These are phyloP conservation scores for Leptinotarsa juncta DNA, from an alignment of 2,888 invertebrate genomes.

Conservation along the genomic window DNA sequence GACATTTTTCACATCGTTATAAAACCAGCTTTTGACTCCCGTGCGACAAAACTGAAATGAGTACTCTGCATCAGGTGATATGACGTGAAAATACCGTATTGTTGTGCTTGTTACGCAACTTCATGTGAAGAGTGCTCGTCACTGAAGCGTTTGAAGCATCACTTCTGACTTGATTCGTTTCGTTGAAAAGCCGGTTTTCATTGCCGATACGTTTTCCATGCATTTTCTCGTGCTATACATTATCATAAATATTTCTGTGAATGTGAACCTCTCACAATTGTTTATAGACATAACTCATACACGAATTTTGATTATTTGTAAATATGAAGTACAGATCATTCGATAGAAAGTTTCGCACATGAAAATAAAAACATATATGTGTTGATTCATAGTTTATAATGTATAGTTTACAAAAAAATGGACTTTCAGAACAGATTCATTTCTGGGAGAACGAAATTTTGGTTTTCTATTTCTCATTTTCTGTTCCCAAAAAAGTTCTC, in stretches of 20 bases:
- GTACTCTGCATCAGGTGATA: constrained; percentile 31
- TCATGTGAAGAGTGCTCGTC: constrained; percentile 46
- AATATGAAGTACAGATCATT: too few relatives aligned
- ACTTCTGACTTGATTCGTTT: constrained; percentile 28
- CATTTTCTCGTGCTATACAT: not conserved
- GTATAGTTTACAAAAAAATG: too few relatives aligned
- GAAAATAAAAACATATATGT: too few relatives aligned
- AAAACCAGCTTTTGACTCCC: not conserved
- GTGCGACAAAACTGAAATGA: not conserved
- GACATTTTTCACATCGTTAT: not conserved
- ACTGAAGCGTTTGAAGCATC: constrained; percentile 48
- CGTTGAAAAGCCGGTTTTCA: not conserved
- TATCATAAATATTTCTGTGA: not conserved
- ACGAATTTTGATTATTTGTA: too few relatives aligned
- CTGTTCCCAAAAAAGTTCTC: too few relatives aligned
- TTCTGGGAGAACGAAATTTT: too few relatives aligned
- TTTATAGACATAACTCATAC: too few relatives aligned
- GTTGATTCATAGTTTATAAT: too few relatives aligned
- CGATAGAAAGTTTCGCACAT: too few relatives aligned
- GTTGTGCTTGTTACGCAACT: constrained; percentile 50
- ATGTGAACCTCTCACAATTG: not conserved
- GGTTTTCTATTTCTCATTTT: too few relatives aligned
- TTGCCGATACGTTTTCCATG: not conserved
- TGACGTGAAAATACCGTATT: constrained; percentile 25
- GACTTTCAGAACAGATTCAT: too few relatives aligned